A percentile compares a stretch with the other conserved stretches of the same genome.
Conservation (phyloP, 2,888 invertebrate genomes). For the Neria commutata region DNA sequence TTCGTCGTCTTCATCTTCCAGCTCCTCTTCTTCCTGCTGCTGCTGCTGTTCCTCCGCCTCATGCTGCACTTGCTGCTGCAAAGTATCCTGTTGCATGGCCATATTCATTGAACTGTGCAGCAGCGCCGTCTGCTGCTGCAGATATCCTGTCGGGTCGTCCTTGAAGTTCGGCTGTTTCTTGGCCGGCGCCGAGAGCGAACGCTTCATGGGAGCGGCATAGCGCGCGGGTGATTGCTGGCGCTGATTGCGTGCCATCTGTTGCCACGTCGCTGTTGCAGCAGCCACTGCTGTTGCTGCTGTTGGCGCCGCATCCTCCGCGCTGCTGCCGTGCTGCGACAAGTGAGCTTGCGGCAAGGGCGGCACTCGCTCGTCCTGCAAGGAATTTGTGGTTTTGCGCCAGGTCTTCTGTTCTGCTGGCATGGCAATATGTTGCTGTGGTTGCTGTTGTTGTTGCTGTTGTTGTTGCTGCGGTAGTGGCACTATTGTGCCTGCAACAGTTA, state of each 20-base stretch:
- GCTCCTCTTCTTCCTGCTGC: not conserved
- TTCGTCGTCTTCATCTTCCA: conserved; percentile 13
- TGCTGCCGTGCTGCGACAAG: conserved; percentile 29
- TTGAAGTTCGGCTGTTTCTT: conserved; percentile 77
- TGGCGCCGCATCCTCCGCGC: conserved; percentile 1
- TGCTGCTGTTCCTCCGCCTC: conserved; percentile 9
- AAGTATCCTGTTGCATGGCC: conserved; percentile 22
- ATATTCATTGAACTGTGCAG: conserved; percentile 78
- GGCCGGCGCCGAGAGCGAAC: conserved; percentile 28
- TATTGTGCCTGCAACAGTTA: conserved; percentile 12
- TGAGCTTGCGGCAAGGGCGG: conserved; percentile 43
- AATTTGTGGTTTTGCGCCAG: too few species aligned
- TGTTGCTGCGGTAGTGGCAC: conserved; percentile 12
- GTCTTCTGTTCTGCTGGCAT: too few species aligned
- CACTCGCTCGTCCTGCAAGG: conserved; percentile 36
- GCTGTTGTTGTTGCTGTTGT: conserved; percentile 14
- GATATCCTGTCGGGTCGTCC: conserved; percentile 89
- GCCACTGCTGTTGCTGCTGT: conserved; percentile 5
- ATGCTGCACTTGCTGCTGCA: conserved; percentile 11
- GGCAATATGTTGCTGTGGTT: conserved; percentile 2
- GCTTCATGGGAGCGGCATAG: conserved; percentile 24
- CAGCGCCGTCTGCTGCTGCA: conserved; percentile 88
- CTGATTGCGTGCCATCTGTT: conserved; percentile 21
- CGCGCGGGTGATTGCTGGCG: conserved; percentile 11
- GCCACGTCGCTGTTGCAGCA: conserved; percentile 12